Evolutionary conservation across 1,140 invertebrate genomes (phyloP).

Genomic region (Camponotus floridanus): DNA sequence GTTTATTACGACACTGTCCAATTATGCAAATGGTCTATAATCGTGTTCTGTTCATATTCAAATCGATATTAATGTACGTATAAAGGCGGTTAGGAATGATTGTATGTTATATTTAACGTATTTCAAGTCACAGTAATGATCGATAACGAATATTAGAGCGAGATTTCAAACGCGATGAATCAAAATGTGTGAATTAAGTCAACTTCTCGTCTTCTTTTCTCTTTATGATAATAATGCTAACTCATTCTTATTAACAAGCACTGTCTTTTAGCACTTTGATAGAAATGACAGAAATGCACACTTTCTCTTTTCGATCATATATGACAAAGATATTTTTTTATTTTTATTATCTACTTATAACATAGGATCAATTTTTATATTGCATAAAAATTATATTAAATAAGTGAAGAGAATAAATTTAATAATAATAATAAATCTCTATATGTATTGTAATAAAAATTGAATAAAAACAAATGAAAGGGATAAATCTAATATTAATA

Average conservation of each 20-base stretch:
- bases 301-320: constrained; percentile 44
- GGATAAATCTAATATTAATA: not conserved
- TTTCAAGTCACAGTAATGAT: constrained; percentile 65
- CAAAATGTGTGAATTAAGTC: constrained; percentile 5
- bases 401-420: too few species aligned
- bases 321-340: not conserved
- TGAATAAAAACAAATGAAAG: not conserved
- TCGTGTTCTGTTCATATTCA: constrained; percentile 9
- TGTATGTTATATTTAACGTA: constrained; percentile 54
- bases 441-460: not conserved
- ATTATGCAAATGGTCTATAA: constrained; percentile 15
- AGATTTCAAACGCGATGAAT: constrained; percentile 65
- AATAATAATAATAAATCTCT: not conserved
- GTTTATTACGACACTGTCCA: not conserved
- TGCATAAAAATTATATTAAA: too few species aligned
- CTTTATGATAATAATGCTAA: constrained; percentile 15
- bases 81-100: constrained; percentile 25
- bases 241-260: constrained; percentile 36
- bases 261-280: constrained; percentile 52
- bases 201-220: not conserved
- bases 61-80: constrained; percentile 1
- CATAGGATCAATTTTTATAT: not conserved
- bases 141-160: constrained; percentile 68
- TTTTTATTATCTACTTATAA: not conserved
- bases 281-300: constrained; percentile 60